These are phyloP conservation scores for Zaprionus inermis DNA, from an alignment of 1,140 invertebrate species.

Conservation along the genomic window DNA sequence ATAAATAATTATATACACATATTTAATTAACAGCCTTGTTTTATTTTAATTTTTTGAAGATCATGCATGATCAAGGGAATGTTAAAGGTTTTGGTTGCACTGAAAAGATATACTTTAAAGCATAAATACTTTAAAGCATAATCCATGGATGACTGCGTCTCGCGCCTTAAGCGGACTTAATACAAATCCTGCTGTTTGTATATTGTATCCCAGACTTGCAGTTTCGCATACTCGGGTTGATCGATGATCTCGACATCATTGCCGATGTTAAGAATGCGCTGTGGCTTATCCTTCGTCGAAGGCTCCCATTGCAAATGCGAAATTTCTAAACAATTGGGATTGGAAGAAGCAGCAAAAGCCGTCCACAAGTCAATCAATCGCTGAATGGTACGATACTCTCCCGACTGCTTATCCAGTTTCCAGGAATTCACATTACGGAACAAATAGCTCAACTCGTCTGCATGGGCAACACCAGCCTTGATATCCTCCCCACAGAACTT, in stretches of 20 bases:
- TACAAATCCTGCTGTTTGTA: constrained; percentile 56
- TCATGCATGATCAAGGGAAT: background rate
- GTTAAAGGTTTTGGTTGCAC: background rate
- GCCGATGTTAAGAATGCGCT: constrained; percentile 82
- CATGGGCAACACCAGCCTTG: constrained; percentile 85
- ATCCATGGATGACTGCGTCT: background rate
- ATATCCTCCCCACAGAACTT: constrained; percentile 76
- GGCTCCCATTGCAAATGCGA: constrained; percentile 57
- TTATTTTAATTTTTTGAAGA: background rate
- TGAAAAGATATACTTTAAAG: background rate
- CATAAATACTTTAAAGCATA: background rate
- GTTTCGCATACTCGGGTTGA: constrained; percentile 83
- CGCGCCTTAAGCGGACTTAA: background rate
- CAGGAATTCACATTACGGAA: constrained; percentile 85
- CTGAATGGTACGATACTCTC: constrained; percentile 79
- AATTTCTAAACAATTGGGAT: constrained; percentile 72
- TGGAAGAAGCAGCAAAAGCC: constrained; percentile 80
- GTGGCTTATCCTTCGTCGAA: constrained; percentile 56
- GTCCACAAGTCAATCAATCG: constrained; percentile 83
- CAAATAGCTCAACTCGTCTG: constrained; percentile 88
- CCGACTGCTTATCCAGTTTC: constrained; percentile 73
- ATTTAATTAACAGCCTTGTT: background rate
- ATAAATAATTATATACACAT: too few relatives aligned
- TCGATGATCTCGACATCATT: constrained; percentile 70
- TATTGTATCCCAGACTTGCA: constrained; percentile 83